Percentiles rank a stretch among this genome's conserved stretches.
phyloP scores from a whole-genome alignment of 2,113 vertebrate species.

The Scalopus aquaticus region DNA sequence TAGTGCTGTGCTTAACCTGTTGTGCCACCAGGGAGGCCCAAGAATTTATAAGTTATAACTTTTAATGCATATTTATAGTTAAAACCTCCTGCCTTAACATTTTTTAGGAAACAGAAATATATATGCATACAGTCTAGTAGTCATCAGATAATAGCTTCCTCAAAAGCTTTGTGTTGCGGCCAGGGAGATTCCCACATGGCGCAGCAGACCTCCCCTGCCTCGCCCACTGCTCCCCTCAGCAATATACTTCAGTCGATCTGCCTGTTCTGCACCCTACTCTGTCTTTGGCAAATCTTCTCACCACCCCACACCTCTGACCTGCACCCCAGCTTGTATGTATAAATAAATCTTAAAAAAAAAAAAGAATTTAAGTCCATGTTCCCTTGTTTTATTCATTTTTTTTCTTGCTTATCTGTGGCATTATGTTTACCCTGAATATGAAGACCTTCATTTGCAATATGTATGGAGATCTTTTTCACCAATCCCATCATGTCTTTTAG shows the following conservation, averaged over 20 bases:
- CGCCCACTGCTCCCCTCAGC: too few species aligned
- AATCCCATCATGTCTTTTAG: neutral
- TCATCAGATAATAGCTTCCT: neutral
- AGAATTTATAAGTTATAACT: neutral
- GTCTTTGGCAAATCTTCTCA: too few species aligned
- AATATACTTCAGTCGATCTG: too few species aligned
- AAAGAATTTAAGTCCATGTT: neutral
- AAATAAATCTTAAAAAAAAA: too few species aligned
- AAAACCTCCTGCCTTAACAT: neutral
- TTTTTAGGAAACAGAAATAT: neutral
- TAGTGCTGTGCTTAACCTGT: too few species aligned
- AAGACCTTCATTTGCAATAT: constrained; percentile 9
- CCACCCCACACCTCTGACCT: too few species aligned
- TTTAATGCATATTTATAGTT: neutral
- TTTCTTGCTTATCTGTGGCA: neutral
- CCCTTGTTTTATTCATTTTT: neutral
- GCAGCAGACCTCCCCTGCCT: too few species aligned
- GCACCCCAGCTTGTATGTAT: too few species aligned
- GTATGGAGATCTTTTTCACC: neutral
- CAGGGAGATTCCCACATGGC: too few species aligned
- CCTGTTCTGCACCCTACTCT: too few species aligned
- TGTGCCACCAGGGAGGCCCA: too few species aligned
- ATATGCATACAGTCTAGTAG: neutral
- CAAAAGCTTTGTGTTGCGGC: neutral
- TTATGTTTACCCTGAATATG: neutral